These are phyloP conservation scores for Ageneiosus marmoratus DNA, from an alignment of 2,113 vertebrate species.

Conservation along the genomic window DNA sequence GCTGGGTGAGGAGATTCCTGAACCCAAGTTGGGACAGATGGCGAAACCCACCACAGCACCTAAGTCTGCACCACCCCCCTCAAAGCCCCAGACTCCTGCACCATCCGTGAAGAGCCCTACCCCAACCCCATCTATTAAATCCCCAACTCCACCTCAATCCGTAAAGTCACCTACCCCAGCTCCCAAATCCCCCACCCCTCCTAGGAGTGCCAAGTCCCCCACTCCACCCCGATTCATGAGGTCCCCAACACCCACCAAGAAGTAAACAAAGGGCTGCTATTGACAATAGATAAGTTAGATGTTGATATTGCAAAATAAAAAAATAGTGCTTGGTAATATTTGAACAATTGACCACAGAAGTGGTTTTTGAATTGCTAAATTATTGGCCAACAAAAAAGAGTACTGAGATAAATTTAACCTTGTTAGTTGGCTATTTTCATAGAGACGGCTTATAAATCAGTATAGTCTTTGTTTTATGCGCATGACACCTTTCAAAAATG, in stretches of 20 bases:
- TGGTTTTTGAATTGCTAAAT: constrained; percentile 8
- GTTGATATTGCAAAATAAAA: constrained; percentile 12
- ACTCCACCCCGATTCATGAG: constrained; percentile 47
- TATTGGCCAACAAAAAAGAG: neutral
- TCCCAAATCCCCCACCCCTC: constrained; percentile 51
- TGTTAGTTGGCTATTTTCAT: neutral
- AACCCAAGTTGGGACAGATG: constrained; percentile 76
- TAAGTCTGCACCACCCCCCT: constrained; percentile 42
- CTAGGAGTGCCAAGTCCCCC: constrained; percentile 47
- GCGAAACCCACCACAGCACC: constrained; percentile 63
- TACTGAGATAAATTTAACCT: neutral
- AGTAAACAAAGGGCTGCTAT: constrained; percentile 58
- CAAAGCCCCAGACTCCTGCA: constrained; percentile 54
- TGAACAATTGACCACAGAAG: constrained; percentile 13
- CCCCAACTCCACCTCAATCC: constrained; percentile 58
- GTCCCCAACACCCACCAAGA: constrained; percentile 61
- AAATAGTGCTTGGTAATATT: constrained; percentile 59
- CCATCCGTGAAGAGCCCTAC: constrained; percentile 58
- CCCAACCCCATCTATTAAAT: constrained; percentile 54
- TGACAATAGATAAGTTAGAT: constrained; percentile 22
- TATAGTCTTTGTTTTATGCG: neutral
- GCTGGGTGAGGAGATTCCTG: constrained; percentile 86
- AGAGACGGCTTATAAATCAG: neutral
- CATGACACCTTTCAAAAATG: constrained; percentile 1
- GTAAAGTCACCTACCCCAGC: constrained; percentile 61